These are phyloP conservation scores for Cryptocheilus praepositus DNA, from an alignment of 2,888 invertebrate species.

Conservation along the genomic window DNA sequence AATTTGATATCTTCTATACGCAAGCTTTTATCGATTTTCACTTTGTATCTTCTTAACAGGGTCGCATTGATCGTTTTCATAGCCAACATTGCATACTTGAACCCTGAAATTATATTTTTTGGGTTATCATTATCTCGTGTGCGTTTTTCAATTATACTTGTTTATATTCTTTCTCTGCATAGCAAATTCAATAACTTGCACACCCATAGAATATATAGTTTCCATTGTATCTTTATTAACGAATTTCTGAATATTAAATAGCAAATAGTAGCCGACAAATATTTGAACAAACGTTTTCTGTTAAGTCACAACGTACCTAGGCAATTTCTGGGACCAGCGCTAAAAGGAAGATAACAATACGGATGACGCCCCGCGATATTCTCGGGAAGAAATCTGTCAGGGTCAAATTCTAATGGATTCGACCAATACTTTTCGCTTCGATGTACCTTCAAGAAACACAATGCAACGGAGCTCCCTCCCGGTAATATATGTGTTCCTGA, in stretches of 20 bases:
- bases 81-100: slow-evolving; percentile 73
- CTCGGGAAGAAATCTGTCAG: slow-evolving; percentile 57
- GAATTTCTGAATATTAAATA: no score
- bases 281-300: no score
- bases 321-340: slow-evolving; percentile 51
- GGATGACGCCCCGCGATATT: slow-evolving; percentile 53
- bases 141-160: no score
- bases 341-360: slow-evolving; percentile 26
- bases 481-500: slow-evolving; percentile 41
- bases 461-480: slow-evolving; percentile 34
- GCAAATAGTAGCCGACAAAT: neutral
- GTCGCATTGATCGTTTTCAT: slow-evolving; percentile 72
- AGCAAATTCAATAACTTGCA: no score
- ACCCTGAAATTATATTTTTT: slow-evolving; percentile 55
- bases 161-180: no score
- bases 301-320: slow-evolving; percentile 31
- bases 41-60: slow-evolving; percentile 64
- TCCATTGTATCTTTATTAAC: no score
- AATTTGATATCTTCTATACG: slow-evolving; percentile 44
- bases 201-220: neutral
- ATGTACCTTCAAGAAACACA: slow-evolving; percentile 41
- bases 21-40: slow-evolving; percentile 40
- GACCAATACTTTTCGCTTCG: slow-evolving; percentile 46
- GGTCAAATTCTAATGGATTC: slow-evolving; percentile 55
- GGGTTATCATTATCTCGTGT: no score